Evolutionary conservation across 1,140 invertebrate species (phyloP).

Genomic region (Tetragnatha versicolor): DNA sequence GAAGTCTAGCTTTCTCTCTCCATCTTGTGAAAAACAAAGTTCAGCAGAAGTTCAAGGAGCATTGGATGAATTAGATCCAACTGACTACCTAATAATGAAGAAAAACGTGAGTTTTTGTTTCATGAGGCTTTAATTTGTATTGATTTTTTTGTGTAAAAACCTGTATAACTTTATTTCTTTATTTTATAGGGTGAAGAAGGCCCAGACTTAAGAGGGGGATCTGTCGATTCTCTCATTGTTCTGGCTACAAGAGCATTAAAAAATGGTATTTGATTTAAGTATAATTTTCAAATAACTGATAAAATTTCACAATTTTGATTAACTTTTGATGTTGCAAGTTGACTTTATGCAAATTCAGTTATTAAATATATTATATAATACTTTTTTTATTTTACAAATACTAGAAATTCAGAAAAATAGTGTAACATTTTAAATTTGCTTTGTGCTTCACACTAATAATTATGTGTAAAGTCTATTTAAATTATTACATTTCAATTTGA

Average conservation of each 20-base stretch:
- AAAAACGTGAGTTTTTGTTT: conserved; percentile 65
- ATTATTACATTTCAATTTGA: no score
- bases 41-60: conserved; percentile 61
- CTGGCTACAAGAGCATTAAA: conserved; percentile 91
- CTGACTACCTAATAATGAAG: conserved; percentile 77
- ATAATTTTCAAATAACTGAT: conserved; percentile 11
- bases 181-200: conserved; percentile 72
- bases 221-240: conserved; percentile 89
- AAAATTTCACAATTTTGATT: no score
- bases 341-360: no score
- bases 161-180: background rate
- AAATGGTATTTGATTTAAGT: conserved; percentile 70
- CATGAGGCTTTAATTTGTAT: background rate
- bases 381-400: no score
- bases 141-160: background rate
- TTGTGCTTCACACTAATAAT: no score
- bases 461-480: no score
- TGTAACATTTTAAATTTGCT: no score
- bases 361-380: no score
- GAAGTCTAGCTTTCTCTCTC: conserved; percentile 5
- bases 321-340: no score
- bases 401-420: no score
- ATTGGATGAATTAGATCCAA: conserved; percentile 82
- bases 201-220: conserved; percentile 87
- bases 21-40: conserved; percentile 6